A percentile compares a stretch with the other conserved stretches of the same genome.
phyloP scores from a whole-genome alignment of 2,113 vertebrate genomes.

The Catharus bicknelli region DNA sequence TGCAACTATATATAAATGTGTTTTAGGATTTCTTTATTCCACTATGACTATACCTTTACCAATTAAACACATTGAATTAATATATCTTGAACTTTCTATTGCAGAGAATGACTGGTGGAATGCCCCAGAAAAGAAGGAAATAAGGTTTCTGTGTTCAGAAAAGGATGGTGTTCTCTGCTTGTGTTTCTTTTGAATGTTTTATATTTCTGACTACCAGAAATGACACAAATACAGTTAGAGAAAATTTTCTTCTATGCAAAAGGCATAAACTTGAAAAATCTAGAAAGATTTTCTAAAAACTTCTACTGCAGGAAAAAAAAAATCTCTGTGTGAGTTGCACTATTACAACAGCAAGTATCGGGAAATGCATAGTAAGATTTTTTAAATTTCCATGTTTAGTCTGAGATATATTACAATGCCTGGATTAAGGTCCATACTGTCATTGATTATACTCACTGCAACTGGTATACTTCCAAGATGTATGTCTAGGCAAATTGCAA shows the following conservation, averaged over 20 bases:
- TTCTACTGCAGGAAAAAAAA: neutral
- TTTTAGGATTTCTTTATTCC: neutral
- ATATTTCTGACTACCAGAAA: neutral
- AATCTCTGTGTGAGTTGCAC: fast-evolving
- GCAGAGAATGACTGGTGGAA: neutral
- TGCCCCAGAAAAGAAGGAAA: neutral
- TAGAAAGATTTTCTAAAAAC: neutral
- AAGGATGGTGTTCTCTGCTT: neutral
- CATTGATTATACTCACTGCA: neutral
- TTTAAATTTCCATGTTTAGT: neutral
- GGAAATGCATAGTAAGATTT: neutral
- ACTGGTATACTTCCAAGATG: neutral
- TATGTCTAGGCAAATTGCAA: neutral
- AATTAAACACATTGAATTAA: neutral
- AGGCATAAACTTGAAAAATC: neutral
- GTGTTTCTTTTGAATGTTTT: neutral
- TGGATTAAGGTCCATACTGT: neutral
- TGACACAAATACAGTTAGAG: neutral
- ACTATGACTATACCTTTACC: neutral
- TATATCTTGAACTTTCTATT: neutral
- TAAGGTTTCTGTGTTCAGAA: neutral
- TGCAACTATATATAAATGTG: neutral
- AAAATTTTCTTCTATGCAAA: neutral
- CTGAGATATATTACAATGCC: neutral
- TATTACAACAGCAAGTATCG: neutral